phyloP scores from a whole-genome alignment of 1,140 invertebrate genomes.

The Matsumurasca onukii region DNA sequence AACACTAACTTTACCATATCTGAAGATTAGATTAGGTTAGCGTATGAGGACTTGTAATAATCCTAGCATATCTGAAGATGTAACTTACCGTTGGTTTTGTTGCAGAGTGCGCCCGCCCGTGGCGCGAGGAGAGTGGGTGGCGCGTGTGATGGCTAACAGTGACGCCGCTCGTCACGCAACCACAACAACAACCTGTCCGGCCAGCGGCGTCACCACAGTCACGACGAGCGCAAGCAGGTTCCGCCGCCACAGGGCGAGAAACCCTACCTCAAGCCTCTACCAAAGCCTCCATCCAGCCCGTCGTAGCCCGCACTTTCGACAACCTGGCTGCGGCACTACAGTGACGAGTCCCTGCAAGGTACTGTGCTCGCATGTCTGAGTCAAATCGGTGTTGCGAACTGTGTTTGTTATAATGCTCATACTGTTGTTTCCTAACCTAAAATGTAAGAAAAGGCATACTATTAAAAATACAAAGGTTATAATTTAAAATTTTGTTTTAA shows the following conservation, averaged over 20 bases:
- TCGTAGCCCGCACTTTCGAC: constrained; percentile 42
- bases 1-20: no score
- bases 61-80: no score
- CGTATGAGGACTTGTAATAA: no score
- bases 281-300: constrained; percentile 54
- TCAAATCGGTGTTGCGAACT: no score
- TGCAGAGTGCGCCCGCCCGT: constrained; percentile 40
- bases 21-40: no score
- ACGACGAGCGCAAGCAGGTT: constrained; percentile 55
- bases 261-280: constrained; percentile 58
- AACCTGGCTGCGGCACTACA: constrained; percentile 56
- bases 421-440: no score
- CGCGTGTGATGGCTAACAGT: constrained; percentile 13
- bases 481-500: no score
- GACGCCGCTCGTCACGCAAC: constrained; percentile 45
- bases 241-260: constrained; percentile 54
- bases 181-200: constrained; percentile 52
- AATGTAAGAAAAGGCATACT: no score
- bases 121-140: constrained; percentile 33
- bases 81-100: neutral
- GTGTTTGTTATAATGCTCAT: no score
- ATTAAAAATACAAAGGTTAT: no score
- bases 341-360: constrained; percentile 60
- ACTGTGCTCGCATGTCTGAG: no score
- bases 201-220: constrained; percentile 37